Evolutionary conservation across 2,797 vertebrate genomes (phyloP), one percentile per base, ranked within the genome.

Genomic region (Micrastur ruficollis): DNA sequence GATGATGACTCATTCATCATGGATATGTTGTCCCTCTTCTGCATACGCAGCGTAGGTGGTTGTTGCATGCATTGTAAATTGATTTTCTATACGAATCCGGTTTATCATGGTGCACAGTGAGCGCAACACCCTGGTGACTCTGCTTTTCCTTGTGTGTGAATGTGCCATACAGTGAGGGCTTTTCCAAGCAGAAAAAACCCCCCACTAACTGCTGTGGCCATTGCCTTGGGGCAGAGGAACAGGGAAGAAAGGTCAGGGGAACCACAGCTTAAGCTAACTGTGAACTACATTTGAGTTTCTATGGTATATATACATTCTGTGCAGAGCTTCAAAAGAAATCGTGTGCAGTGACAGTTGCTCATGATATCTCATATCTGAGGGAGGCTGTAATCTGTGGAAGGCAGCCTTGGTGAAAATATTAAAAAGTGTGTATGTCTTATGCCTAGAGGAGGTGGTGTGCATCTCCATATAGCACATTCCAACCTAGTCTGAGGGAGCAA

Each of bases 11-110:
- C 72, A 59, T 68, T 70, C 36, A 36, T 34, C 8, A 13, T 10
- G 0, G 2, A 22, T 80, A 16, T 17, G 19, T 25, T 56, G 29
- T 81, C 19, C 17, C 38, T 66, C 16, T 49, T 68, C 18, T 46
- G 32, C 55, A 38, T 14, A 29, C 12, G 12, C 1, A 0, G 19
- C 1, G 1, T 34, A 42, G 11, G 19, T 55, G 26, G 11, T 44
- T 61, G 46, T 46, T 89, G 31, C 4, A 3, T 59, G 31, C 9
- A 5, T 13, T 65, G 42, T 55, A 32, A 63, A 72, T 55, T 85
- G 49, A 29, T 52, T 78, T 85, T 50, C 44, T 67, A 1, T 25
- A 7, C 29, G 8, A 55, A 65, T 84, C 49, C 5, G 8, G 25
- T 85, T 85, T 62, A 29, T 62, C 23, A 7, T 40, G 16, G 29